These are phyloP conservation scores for Camponotus vicinus DNA, from an alignment of 1,140 invertebrate genomes.

Conservation along the genomic window DNA sequence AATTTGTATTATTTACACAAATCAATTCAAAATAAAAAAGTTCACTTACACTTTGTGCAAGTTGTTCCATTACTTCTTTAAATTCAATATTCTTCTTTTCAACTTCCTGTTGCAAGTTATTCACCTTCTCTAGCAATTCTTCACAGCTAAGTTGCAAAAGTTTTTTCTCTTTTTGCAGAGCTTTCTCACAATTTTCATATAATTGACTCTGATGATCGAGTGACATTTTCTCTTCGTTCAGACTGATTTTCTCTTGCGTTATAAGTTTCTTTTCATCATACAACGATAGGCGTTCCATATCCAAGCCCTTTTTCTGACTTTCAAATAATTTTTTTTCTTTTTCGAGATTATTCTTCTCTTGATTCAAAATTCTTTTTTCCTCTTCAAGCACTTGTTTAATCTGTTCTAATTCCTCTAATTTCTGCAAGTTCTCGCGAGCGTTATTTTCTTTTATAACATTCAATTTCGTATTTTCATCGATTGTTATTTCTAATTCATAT, in stretches of 20 bases:
- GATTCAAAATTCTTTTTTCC: slow-evolving; percentile 35
- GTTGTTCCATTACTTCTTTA: background rate
- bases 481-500: slow-evolving; percentile 74
- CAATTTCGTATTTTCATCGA: slow-evolving; percentile 75
- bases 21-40: slow-evolving; percentile 1
- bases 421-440: slow-evolving; percentile 58
- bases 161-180: slow-evolving; percentile 52
- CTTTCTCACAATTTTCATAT: slow-evolving; percentile 70
- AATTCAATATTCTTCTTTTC: background rate
- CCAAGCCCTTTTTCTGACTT: slow-evolving; percentile 51
- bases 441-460: slow-evolving; percentile 53
- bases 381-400: slow-evolving; percentile 3
- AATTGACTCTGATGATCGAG: slow-evolving; percentile 76
- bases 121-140: background rate
- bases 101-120: slow-evolving; percentile 5
- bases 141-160: slow-evolving; percentile 16
- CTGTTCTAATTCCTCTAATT: slow-evolving; percentile 8
- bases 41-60: slow-evolving; percentile 11
- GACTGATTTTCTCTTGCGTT: slow-evolving; percentile 62
- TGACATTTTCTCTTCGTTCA: slow-evolving; percentile 76
- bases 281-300: slow-evolving; percentile 44
- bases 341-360: slow-evolving; percentile 38
- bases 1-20: background rate
- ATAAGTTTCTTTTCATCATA: slow-evolving; percentile 57
- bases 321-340: slow-evolving; percentile 55